A percentile compares a stretch with the other conserved stretches of the same genome.
Conservation (phyloP, 2,113 vertebrate species). For the Monopterus albus region DNA sequence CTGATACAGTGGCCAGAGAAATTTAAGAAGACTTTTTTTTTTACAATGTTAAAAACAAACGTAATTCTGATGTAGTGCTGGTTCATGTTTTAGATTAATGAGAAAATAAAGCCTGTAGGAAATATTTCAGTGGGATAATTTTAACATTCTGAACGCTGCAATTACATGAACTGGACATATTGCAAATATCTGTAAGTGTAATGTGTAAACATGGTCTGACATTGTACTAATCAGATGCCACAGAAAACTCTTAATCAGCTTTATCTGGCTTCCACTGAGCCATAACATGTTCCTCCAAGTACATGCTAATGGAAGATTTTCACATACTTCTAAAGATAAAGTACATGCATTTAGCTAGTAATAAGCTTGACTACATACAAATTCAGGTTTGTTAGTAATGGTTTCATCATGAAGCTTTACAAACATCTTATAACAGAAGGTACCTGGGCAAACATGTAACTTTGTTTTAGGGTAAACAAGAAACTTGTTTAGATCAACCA, state of each 20-base stretch:
- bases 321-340: background rate
- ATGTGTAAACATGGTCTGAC: conserved; percentile 12
- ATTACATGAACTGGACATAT: background rate
- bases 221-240: background rate
- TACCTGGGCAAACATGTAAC: background rate
- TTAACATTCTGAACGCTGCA: too few species aligned
- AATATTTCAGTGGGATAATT: conserved; percentile 13
- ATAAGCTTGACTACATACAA: too few species aligned
- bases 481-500: too few species aligned
- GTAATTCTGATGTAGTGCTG: conserved; percentile 20
- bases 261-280: background rate
- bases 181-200: background rate
- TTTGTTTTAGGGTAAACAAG: background rate
- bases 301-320: background rate
- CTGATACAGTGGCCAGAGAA: conserved; percentile 66
- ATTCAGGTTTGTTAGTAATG: background rate
- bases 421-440: background rate
- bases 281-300: background rate
- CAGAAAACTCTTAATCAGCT: background rate
- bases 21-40: conserved; percentile 64
- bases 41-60: conserved; percentile 84
- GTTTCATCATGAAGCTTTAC: conserved; percentile 16
- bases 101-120: background rate
- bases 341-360: too few species aligned
- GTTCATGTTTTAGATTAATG: background rate